A percentile compares a stretch with the other conserved stretches of the same genome.
Conservation (phyloP, 2,797 vertebrate genomes). For the Podargus strigoides region DNA sequence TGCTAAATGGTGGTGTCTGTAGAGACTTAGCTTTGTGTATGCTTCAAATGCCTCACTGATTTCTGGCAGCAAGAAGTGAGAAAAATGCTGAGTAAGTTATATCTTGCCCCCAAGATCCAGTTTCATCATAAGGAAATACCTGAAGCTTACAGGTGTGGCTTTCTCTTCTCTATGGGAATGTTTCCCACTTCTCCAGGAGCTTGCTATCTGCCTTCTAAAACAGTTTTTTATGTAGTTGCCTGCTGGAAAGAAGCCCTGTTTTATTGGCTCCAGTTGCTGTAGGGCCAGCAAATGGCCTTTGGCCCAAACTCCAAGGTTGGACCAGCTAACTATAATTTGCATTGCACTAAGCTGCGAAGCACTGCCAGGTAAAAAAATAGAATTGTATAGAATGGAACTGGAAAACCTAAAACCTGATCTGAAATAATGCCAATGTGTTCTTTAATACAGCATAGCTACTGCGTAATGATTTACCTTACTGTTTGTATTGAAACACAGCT, state of each 20-base stretch:
- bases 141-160: background rate
- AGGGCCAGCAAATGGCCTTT: background rate
- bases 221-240: background rate
- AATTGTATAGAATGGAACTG: background rate
- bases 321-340: background rate
- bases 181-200: background rate
- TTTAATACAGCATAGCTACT: background rate
- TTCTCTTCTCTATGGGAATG: background rate
- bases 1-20: background rate
- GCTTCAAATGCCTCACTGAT: background rate
- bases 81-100: background rate
- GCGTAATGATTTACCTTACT: background rate
- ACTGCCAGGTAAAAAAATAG: background rate
- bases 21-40: background rate
- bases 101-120: background rate
- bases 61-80: background rate
- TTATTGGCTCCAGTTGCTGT: background rate
- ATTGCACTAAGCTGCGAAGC: background rate
- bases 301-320: background rate
- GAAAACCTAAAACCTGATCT: background rate
- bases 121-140: background rate
- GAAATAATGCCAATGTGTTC: background rate
- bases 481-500: background rate
- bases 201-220: background rate
- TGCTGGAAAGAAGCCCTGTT: background rate